Conservation (phyloP, 2,888 invertebrate genomes). For the Drosophila meridionalis region DNA sequence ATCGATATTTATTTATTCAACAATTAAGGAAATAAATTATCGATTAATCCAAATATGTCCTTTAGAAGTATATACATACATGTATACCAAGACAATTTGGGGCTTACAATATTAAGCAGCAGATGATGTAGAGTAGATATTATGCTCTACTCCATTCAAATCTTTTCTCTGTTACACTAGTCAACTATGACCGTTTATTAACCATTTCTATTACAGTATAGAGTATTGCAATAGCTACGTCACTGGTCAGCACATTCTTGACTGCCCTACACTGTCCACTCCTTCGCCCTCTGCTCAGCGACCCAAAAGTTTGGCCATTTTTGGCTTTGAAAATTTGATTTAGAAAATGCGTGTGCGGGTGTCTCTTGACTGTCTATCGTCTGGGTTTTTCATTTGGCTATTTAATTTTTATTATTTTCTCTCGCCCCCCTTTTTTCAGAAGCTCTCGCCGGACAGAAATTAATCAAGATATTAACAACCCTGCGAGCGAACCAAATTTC, state of each 20-base stretch:
- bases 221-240: background rate
- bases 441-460: slow-evolving; percentile 61
- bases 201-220: background rate
- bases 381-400: slow-evolving; percentile 34
- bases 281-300: background rate
- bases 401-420: slow-evolving; percentile 20
- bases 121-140: no score
- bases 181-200: background rate
- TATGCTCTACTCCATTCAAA: background rate
- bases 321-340: slow-evolving; percentile 72
- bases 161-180: background rate
- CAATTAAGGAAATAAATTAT: no score
- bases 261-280: background rate
- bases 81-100: no score
- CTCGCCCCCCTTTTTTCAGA: slow-evolving; percentile 38
- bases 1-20: no score
- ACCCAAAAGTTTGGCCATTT: slow-evolving; percentile 16
- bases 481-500: slow-evolving; percentile 31
- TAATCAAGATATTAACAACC: slow-evolving; percentile 79
- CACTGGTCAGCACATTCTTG: slow-evolving; percentile 13
- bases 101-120: no score
- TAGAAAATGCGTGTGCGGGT: slow-evolving; percentile 68
- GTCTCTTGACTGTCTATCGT: slow-evolving; percentile 20
- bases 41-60: no score
- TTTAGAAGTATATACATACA: no score